Conservation (phyloP, 1,140 invertebrate genomes). For the Pogonomyrmex barbatus region DNA sequence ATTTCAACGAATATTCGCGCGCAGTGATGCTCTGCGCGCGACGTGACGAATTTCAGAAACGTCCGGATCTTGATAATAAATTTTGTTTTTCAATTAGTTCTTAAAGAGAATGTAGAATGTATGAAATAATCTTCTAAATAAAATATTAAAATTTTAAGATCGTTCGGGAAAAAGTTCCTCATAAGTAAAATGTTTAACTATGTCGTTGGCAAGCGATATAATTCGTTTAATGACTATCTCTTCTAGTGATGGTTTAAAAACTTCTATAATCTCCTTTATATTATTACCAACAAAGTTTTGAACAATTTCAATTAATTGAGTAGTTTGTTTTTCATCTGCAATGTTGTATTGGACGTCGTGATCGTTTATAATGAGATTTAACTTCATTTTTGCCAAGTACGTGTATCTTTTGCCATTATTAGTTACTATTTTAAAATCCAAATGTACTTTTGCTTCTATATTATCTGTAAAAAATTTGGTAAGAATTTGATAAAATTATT, state of each 20-base stretch:
- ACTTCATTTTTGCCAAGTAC: conserved; percentile 69
- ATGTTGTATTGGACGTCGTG: conserved; percentile 71
- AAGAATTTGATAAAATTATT: background rate
- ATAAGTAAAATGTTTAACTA: conserved; percentile 80
- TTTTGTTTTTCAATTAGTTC: too few relatives aligned
- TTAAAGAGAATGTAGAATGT: too few relatives aligned
- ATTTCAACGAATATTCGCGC: too few relatives aligned
- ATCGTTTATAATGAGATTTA: conserved; percentile 73
- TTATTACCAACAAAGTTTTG: conserved; percentile 63
- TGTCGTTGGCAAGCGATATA: conserved; percentile 75
- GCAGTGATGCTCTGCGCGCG: too few relatives aligned
- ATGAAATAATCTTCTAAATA: too few relatives aligned
- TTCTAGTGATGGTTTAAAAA: conserved; percentile 78
- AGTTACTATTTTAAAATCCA: conserved; percentile 31
- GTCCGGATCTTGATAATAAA: too few relatives aligned
- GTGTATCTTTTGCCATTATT: conserved; percentile 70
- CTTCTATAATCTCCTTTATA: conserved; percentile 75
- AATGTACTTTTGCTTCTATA: conserved; percentile 36
- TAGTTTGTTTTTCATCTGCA: conserved; percentile 68
- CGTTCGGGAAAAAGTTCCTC: conserved; percentile 82
- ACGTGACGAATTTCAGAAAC: too few relatives aligned
- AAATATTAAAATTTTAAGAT: background rate
- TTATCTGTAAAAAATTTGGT: conserved; percentile 71
- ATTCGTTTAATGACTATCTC: conserved; percentile 74
- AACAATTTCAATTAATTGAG: conserved; percentile 57